phyloP scores from a whole-genome alignment of 2,888 invertebrate species.

The Scrobipalpa costella region DNA sequence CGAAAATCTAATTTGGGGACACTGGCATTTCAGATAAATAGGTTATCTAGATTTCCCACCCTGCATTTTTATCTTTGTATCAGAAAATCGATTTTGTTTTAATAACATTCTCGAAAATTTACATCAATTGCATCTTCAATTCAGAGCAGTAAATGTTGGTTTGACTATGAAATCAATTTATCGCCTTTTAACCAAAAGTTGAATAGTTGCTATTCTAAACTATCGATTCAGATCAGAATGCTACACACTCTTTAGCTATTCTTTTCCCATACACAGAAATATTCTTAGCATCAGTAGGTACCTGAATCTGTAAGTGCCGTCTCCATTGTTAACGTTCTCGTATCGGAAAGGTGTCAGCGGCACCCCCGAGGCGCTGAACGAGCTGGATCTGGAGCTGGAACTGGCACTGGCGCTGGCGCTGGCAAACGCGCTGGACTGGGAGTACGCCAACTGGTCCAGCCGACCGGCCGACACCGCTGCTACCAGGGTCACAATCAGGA shows the following conservation, averaged over 20 bases:
- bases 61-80: too few relatives aligned
- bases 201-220: too few relatives aligned
- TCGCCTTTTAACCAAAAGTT: too few relatives aligned
- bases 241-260: too few relatives aligned
- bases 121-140: too few relatives aligned
- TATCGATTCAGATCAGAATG: too few relatives aligned
- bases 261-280: too few relatives aligned
- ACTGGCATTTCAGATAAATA: neutral
- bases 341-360: constrained; percentile 68
- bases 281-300: constrained; percentile 49
- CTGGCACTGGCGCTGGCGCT: constrained; percentile 36
- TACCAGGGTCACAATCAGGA: constrained; percentile 46
- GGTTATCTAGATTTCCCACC: neutral
- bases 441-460: constrained; percentile 62
- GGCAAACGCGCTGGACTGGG: constrained; percentile 50
- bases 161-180: too few relatives aligned
- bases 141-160: too few relatives aligned
- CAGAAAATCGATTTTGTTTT: too few relatives aligned
- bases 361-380: constrained; percentile 52
- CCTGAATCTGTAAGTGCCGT: constrained; percentile 84
- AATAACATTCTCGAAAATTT: too few relatives aligned
- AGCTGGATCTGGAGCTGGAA: constrained; percentile 38
- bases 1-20: neutral
- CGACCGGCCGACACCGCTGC: constrained; percentile 54
- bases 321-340: constrained; percentile 80